Evolutionary conservation across 64 coral and sea anemone genomes (phyloP), one percentile per base, ranked within the genome.

Genomic region (Hydrozoanthus tunicans): DNA sequence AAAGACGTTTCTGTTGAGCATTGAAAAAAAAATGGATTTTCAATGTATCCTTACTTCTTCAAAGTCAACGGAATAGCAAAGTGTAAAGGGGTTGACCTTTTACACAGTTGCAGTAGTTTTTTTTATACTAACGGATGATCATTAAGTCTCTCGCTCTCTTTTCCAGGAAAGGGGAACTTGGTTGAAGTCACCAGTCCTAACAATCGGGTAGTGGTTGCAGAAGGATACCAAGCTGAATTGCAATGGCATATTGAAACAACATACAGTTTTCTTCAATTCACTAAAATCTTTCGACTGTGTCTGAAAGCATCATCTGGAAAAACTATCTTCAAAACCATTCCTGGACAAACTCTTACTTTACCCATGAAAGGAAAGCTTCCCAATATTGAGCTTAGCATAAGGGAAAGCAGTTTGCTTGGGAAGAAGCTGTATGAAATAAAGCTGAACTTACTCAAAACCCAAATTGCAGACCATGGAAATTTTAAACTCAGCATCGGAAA

Each of bases 181-280:
- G 56, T 71, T 71, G 65, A 71, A n/a, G 13, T 86, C 24, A 71
- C 82, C n/a, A 86, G 64, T 64, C 82, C 65, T 56, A 58, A 70
- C 52, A 12, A 51, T 23, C 52, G 65, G n/a, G 52, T 71, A 71
- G 82, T 72, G 51, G 65, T 86, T 6, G 64, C 15, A 4, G 82
- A 86, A 56, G 82, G 82, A 26, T 13, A 56, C 8, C 70, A 52
- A 58, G 82, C 82, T 0, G 54, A 86, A 86, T 9, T 70, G 66
- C 56, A 56, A 14, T 86, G 82, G 82, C 5, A 86, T 86, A 57
- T 86, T 56, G n/a, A 71, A 86, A 71, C 65, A 13, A 53, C 17
- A 9, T 57, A 65, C 9, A 86, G n/a, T 70, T 20, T 71, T 23
- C 24, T 23, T 51, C 82, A 86, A 57, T 20, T 86, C 17, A 70